phyloP scores from a whole-genome alignment of 2,888 invertebrate genomes.

The Eilema caniola region DNA sequence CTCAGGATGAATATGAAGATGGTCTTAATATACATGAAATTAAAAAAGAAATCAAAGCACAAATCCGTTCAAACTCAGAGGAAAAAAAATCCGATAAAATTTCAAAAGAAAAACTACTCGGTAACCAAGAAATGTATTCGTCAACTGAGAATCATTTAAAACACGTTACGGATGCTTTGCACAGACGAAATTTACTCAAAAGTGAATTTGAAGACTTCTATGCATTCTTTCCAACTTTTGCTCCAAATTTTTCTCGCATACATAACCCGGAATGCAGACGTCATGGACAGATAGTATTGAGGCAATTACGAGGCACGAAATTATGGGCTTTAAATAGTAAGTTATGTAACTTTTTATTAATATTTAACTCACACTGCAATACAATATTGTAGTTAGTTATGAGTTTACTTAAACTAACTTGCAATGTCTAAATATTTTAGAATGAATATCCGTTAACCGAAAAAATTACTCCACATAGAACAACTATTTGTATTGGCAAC shows the following conservation, averaged over 20 bases:
- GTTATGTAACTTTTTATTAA: constrained; percentile 58
- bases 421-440: constrained; percentile 38
- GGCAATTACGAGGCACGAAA: constrained; percentile 89
- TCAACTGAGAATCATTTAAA: constrained; percentile 67
- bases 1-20: constrained; percentile 39
- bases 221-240: constrained; percentile 89
- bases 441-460: constrained; percentile 44
- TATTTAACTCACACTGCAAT: constrained; percentile 29
- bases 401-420: constrained; percentile 13
- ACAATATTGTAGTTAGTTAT: constrained; percentile 15
- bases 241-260: constrained; percentile 89
- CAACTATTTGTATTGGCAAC: constrained; percentile 67
- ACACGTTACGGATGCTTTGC: constrained; percentile 74
- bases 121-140: constrained; percentile 56
- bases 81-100: constrained; percentile 47
- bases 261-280: constrained; percentile 89
- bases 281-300: constrained; percentile 89
- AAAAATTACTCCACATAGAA: constrained; percentile 49
- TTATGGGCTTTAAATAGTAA: constrained; percentile 92
- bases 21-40: constrained; percentile 42
- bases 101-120: constrained; percentile 49
- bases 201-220: constrained; percentile 88
- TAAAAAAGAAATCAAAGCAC: constrained; percentile 49
- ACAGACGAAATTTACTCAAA: constrained; percentile 78
- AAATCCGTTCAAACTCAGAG: constrained; percentile 34